phyloP scores from a whole-genome alignment of 2,113 vertebrate species.

The Oncorhynchus tshawytscha region DNA sequence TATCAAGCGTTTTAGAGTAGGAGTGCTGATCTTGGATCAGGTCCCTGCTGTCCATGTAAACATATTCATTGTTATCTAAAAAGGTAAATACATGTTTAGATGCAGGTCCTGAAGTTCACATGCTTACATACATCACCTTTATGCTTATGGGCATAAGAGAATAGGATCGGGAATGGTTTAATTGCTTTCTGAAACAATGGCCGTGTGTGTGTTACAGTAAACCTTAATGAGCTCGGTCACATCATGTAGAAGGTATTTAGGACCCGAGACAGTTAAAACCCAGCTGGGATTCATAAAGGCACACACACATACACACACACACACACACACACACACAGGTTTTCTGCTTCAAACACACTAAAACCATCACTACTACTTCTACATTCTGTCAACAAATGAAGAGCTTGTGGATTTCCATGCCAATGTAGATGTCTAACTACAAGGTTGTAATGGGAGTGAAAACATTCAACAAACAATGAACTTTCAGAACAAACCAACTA shows the following conservation, averaged over 20 bases:
- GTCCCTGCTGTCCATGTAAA: too few relatives aligned
- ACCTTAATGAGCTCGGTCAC: constrained; percentile 55
- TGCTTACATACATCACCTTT: constrained; percentile 19
- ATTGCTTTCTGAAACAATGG: constrained; percentile 45
- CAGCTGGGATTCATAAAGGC: constrained; percentile 59
- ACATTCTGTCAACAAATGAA: constrained; percentile 51
- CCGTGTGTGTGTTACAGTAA: constrained; percentile 49
- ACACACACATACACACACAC: constrained; percentile 16
- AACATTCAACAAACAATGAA: constrained; percentile 42
- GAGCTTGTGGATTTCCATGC: constrained; percentile 34
- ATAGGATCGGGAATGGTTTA: constrained; percentile 29
- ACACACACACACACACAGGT: constrained; percentile 2
- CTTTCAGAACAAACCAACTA: constrained; percentile 27
- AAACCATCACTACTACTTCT: constrained; percentile 52
- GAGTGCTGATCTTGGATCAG: too few relatives aligned
- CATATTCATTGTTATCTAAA: too few relatives aligned
- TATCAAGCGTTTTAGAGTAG: too few relatives aligned
- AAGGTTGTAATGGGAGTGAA: constrained; percentile 25
- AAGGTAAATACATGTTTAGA: too few relatives aligned
- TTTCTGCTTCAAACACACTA: constrained; percentile 44
- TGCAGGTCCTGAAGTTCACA: too few relatives aligned
- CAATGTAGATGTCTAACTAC: constrained; percentile 48
- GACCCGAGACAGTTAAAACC: constrained; percentile 56
- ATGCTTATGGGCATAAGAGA: too few relatives aligned
- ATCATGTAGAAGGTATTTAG: constrained; percentile 68